Conservation (phyloP, 2,113 vertebrate genomes). For the Chaetura pelagica region DNA sequence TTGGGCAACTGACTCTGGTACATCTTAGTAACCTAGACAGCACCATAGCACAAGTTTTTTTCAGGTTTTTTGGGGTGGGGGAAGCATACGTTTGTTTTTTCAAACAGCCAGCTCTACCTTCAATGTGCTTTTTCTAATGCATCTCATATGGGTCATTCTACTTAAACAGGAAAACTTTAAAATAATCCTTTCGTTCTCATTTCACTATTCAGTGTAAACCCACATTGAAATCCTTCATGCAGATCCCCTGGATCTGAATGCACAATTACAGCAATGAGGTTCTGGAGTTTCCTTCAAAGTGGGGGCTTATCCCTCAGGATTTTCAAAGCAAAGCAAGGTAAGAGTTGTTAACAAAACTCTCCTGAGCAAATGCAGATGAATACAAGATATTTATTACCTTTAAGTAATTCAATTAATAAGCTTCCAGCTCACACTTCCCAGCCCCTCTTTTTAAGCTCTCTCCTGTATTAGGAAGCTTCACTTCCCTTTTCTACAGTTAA, state of each 20-base stretch:
- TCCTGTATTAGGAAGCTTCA: not conserved
- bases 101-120: not conserved
- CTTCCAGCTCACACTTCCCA: not conserved
- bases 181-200: not conserved
- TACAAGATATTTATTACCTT: not conserved
- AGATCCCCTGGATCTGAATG: not conserved
- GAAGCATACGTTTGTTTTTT: fast-evolving
- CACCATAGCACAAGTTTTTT: not conserved
- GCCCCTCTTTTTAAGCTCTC: not conserved
- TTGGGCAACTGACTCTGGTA: not conserved
- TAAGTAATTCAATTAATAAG: not conserved
- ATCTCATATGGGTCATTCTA: not conserved
- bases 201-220: not conserved
- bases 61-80: not conserved
- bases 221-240: not conserved
- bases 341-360: not conserved
- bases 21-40: not conserved
- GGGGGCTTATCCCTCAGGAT: not conserved
- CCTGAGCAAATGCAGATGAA: not conserved
- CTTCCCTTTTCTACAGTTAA: not conserved
- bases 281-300: not conserved
- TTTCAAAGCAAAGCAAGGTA: not conserved
- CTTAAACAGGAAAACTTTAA: not conserved
- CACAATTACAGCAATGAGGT: not conserved
- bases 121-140: not conserved